Base-by-base conservation (phyloP, 2,113 vertebrate genomes). In the Scolopax mira region DNA sequence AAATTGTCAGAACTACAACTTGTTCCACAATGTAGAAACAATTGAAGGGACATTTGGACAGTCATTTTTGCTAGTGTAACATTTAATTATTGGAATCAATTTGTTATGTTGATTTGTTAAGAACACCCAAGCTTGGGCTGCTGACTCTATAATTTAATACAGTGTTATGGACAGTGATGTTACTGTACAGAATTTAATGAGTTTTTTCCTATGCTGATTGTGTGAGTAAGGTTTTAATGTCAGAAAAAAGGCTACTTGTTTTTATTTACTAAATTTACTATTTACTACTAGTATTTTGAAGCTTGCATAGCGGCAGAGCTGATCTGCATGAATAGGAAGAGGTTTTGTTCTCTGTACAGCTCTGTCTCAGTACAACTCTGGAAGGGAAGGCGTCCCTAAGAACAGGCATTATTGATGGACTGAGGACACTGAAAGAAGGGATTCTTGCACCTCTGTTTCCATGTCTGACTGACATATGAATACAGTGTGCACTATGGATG, bases 291-390 rank as follows among this genome's bases (percentile, higher is more conserved):
- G 33, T 28, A 15, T 42, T 74, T 79, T 81, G 46, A 39, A 39
- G 25, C 55, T 65, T 49, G 24, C 19, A 6, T 9, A 55, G 28
- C 21, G 31, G 41, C 25, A 85, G 33, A 80, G 23, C 19, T 42
- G 7, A 22, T 35, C 6, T 61, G 13, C 51, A 13, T 69, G 60
- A 42, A 7, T 41, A 42, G 39, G 39, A 48, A 31, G 35, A 57
- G 1, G 2, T 62, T 27, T 79, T 52, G 28, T 27, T 41, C 18
- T 25, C 44, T 55, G 0, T 52, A 13, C 8, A 39, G 28, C 17
- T 46, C 14, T 55, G 15, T 33, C n/a, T 54, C 31, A 69, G 65
- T 55, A 52, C 22, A 33, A 3, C 5, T 73, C 37, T 71, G 65
- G 51, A 65, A 89, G 21, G 21, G 48, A 46, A 49, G n/a, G 5